Percentiles rank a stretch among this genome's conserved stretches.
These are phyloP conservation scores for Nephrotoma guestfalica DNA, from an alignment of 2,888 invertebrate species.

Conservation along the genomic window DNA sequence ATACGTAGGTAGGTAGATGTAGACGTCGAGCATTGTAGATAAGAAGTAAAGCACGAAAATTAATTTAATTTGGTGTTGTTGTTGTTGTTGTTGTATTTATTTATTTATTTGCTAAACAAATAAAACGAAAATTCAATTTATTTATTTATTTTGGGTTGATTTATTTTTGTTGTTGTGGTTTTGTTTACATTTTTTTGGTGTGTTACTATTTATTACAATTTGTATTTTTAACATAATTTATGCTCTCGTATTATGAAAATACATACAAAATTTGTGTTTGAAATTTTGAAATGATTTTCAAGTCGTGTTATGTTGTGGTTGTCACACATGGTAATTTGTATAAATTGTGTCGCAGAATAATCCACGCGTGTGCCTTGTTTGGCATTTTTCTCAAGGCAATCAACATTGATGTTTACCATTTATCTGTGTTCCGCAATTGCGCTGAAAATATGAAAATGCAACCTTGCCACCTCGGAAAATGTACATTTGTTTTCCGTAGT, in stretches of 20 bases:
- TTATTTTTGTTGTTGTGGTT: neutral
- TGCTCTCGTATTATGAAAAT: neutral
- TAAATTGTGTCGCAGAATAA: too few species aligned
- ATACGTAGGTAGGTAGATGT: neutral
- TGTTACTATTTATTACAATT: too few species aligned
- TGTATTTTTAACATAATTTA: neutral
- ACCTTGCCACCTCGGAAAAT: too few species aligned
- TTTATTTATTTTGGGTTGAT: neutral
- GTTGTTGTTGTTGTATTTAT: neutral
- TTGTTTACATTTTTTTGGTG: neutral
- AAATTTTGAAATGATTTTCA: too few species aligned
- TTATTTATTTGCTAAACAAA: neutral
- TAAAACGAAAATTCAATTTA: neutral
- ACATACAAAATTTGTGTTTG: neutral
- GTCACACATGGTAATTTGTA: too few species aligned
- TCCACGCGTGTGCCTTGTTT: too few species aligned
- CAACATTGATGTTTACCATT: too few species aligned
- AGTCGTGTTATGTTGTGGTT: too few species aligned
- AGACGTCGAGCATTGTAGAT: neutral
- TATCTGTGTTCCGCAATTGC: too few species aligned
- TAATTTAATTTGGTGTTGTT: neutral
- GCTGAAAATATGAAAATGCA: too few species aligned
- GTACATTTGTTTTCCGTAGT: too few species aligned
- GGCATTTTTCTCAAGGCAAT: too few species aligned
- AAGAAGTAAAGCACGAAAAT: neutral